Conservation (phyloP, 2,888 invertebrate genomes). For the Diabrotica balteata region DNA sequence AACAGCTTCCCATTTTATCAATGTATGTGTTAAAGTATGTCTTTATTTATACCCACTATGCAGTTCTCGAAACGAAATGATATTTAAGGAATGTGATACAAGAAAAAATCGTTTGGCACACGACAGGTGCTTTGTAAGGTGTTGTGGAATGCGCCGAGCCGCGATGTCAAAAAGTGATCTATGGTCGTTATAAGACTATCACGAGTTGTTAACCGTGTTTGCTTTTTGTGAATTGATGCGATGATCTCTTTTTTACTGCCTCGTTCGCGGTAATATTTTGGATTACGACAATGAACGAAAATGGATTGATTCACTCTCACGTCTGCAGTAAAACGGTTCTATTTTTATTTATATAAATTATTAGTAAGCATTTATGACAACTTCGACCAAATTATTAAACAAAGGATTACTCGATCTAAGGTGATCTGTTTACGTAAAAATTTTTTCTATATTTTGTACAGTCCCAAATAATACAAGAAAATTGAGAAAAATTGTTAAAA, state of each 20-base stretch:
- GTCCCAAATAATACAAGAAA: too few relatives aligned
- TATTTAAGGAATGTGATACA: conserved; percentile 4
- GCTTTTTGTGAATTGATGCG: conserved; percentile 20
- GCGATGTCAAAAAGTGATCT: conserved; percentile 28
- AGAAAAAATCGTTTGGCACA: conserved; percentile 5
- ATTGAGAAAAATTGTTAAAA: too few relatives aligned
- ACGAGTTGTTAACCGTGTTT: conserved; percentile 16
- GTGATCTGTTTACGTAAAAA: too few relatives aligned
- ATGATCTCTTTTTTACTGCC: conserved; percentile 9
- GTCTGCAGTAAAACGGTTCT: too few relatives aligned
- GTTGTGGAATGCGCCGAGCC: conserved; percentile 24
- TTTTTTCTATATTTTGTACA: too few relatives aligned
- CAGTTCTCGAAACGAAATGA: conserved; percentile 7
- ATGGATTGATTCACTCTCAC: conserved; percentile 10
- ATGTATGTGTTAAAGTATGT: too few relatives aligned
- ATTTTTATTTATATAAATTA: too few relatives aligned
- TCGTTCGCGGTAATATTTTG: conserved; percentile 8
- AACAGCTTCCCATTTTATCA: too few relatives aligned
- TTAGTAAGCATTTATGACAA: too few relatives aligned
- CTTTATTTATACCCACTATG: too few relatives aligned
- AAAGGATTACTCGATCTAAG: too few relatives aligned
- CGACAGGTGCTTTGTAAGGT: conserved; percentile 22
- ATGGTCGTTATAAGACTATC: conserved; percentile 8
- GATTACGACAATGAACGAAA: conserved; percentile 4
- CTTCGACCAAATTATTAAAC: too few relatives aligned